Evolutionary conservation across 1,140 invertebrate species (phyloP).

Genomic region (Trachelipus rathkii): DNA sequence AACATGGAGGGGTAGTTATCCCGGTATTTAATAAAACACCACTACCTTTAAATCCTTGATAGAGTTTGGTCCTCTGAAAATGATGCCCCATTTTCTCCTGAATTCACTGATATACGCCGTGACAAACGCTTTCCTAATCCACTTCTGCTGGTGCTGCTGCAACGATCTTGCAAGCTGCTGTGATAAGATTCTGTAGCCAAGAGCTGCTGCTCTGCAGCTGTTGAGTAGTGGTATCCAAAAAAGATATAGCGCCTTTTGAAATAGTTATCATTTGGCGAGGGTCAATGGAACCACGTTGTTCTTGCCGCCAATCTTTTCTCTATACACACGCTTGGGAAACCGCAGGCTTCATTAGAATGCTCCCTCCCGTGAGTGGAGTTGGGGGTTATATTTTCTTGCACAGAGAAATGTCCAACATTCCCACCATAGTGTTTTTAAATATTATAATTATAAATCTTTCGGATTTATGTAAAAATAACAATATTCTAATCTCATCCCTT

Average conservation of each 20-base stretch:
- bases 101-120: neutral
- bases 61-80: neutral
- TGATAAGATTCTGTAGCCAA: neutral
- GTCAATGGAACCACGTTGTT: neutral
- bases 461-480: too few species aligned
- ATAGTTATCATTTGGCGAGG: neutral
- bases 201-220: neutral
- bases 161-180: neutral
- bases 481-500: too few species aligned
- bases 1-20: too few species aligned
- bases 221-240: neutral
- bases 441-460: neutral
- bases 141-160: neutral
- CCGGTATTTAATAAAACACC: neutral
- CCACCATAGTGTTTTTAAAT: neutral
- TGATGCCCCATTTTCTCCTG: neutral
- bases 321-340: neutral
- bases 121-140: neutral
- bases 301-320: neutral
- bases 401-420: conserved; percentile 3
- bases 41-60: neutral
- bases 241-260: neutral
- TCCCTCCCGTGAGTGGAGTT: neutral
- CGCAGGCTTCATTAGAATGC: neutral
- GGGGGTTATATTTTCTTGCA: neutral